Evolutionary conservation across 2,113 vertebrate species (phyloP), one percentile per base, ranked within the genome.

Genomic region (Aphyosemion australe): DNA sequence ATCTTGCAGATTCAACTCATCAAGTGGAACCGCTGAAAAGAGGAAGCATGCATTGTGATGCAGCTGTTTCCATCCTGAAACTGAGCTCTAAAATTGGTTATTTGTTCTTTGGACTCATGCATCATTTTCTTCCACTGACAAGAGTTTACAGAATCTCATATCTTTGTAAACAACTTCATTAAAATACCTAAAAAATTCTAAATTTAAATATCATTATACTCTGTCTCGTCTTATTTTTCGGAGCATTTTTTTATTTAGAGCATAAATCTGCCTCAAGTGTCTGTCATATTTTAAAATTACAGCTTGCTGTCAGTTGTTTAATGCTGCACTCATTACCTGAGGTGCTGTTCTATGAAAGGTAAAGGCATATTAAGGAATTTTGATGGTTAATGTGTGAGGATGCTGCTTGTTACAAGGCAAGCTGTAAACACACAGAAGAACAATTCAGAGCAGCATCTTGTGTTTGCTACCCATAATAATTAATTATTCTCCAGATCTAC

Each of bases 1-100:
- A 60, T 62, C 65, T 72, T 61, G 54, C 26, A 1, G 73, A 67
- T 54, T 58, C 43, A 59, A 42, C 37, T 63, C 32, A 57, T 60
- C 60, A 65, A 54, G 21, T 51, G 58, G 64, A 74, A 72, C 51
- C n/a, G 16, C 76, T 12, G 21, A 76, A 88, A 88, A 89, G 72
- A 89, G 89, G 88, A 92, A 92, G 64, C 37, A 69, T 16, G 52
- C 53, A 39, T 16, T 48, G 65, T 86, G 85, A 91, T 79, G 87
- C 77, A 86, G 32, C 45, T 34, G 61, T 89, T 85, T 90, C 88
- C 85, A 83, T 75, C 58, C 71, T 80, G 61, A 75, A 77, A 82
- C 63, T 51, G 5, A 1, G 34, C 60, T 65, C 74, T 86, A 85
- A 90, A 91, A 83, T 53, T 80, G 75, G 47, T 43, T 65, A 20